Base-by-base conservation (phyloP, 2,888 invertebrate species). In the Hypsopygia costalis region DNA sequence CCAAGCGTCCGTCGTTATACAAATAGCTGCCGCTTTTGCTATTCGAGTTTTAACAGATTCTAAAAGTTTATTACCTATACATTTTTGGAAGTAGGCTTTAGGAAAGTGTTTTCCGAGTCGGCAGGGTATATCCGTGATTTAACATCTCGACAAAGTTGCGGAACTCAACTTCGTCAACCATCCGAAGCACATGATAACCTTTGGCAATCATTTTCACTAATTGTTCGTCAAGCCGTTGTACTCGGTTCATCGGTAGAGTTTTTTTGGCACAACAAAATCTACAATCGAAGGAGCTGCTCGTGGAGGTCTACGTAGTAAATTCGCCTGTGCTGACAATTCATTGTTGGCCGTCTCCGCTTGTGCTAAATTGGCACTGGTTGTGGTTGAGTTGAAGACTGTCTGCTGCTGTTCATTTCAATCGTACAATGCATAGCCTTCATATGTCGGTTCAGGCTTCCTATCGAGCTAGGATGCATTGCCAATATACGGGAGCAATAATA, bases 1-100 rank as follows among this genome's bases (percentile, higher is more conserved):
- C 53, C 56, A 54, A 5, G 34, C 48, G 34, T 55, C 58, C 0
- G 50, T 52, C 1, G 55, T 56, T 4, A 52, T 12, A 29, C 55
- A 53, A 9, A 58, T 27, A 10, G 55, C 52, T 28, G 27, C 9
- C 0, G 51, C 47, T 29, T 44, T 44, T 21, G 27, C 8, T 1
- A 51, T 12, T 36, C 32, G 11, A n/a, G 12, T 9, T 32, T 45
- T 44, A 4, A 40, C 46, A 4, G 16, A 10, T 38, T 40, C 38
- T 11, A 34, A 16, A 11, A 41, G 21, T 31, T 27, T 34, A 10
- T 36, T 43, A n/a, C n/a, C n/a, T n/a, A 34, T 53, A 53, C 5
- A 38, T 11, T 36, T 49, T 42, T 1, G 52, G 54, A 9, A 58
- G 41, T 11, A 55, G 25, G 21, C 44, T 52, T 43, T 52, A 44